Base-by-base conservation (phyloP, 2,797 vertebrate genomes). In the Hipposideros larvatus region DNA sequence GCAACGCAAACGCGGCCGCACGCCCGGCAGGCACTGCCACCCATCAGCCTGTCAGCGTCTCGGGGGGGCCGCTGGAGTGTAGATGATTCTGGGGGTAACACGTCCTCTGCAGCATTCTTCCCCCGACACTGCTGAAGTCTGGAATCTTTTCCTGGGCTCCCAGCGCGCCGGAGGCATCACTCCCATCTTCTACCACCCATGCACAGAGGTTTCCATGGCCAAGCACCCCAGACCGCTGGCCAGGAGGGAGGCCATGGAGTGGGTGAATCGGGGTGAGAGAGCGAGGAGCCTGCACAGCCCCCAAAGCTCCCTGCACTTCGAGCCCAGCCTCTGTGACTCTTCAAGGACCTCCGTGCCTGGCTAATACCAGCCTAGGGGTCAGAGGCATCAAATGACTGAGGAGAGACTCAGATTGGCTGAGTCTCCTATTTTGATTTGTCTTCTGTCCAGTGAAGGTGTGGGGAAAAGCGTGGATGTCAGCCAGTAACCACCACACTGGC, bases 1-100 rank as follows among this genome's bases (percentile, higher is more conserved):
- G 92, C 85, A 48, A 85, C 85, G 66, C 53, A 31, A 31, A 53
- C 61, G 90, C 14, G 18, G 74, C 90, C 5, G 68, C 90, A 55
- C 74, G 71, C 92, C 94, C 95, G 80, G 97, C 90, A 86, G 95
- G 94, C 95, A 66, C 21, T 15, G 48, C 83, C 93, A 96, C 97
- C 97, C 95, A 68, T 96, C 97, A 96, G 96, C 79, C 95, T 97
- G 96, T 95, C 97, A 87, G 96, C 61, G 84, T 93, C 94, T 87
- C 90, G 46, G 82, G 96, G 37, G 90, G 96, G 86, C 71, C 19
- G 34, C 96, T 80, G 70, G 92, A 92, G 94, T 97, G 91, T 97
- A 97, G 97, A 97, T 97, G 93, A 97, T 96, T 96, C 86, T 84
- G 90, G 87, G 97, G 96, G 96, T 77, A 78, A 73, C 63, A 34